Evolutionary conservation across 2,888 invertebrate genomes (phyloP).

Genomic region (Watsonalla binaria): DNA sequence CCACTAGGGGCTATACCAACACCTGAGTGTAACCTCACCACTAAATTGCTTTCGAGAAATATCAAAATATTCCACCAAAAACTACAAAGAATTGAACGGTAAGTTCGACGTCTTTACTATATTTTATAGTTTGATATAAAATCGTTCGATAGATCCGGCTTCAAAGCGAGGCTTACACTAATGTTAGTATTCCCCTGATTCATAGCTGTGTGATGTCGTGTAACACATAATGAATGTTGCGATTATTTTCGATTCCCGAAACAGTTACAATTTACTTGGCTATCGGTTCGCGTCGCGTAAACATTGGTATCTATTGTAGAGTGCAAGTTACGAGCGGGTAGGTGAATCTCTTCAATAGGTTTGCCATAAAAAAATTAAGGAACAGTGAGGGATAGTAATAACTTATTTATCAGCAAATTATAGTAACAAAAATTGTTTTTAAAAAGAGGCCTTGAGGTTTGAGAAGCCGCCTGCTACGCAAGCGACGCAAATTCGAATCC

Average conservation of each 20-base stretch:
- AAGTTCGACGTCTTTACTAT: not conserved
- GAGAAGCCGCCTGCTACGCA: too few relatives aligned
- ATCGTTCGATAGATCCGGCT: not conserved
- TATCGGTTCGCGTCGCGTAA: constrained; percentile 52
- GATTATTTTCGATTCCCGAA: constrained; percentile 60
- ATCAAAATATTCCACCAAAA: not conserved
- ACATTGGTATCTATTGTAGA: constrained; percentile 51
- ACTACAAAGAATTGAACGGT: not conserved
- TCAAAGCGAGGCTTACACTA: not conserved
- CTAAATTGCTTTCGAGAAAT: not conserved
- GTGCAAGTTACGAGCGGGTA: constrained; percentile 20
- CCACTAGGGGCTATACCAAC: too few relatives aligned
- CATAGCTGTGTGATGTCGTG: constrained; percentile 51
- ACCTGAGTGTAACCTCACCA: not conserved
- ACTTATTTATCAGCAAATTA: too few relatives aligned
- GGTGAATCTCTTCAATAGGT: too few relatives aligned
- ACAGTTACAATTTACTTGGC: constrained; percentile 65
- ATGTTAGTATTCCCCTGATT: constrained; percentile 2
- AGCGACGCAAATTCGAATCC: too few relatives aligned
- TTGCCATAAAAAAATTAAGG: too few relatives aligned
- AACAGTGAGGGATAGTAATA: too few relatives aligned
- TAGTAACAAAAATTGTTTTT: too few relatives aligned
- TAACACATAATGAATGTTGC: constrained; percentile 56
- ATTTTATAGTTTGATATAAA: not conserved
- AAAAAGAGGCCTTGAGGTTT: too few relatives aligned